Base-by-base conservation (phyloP, 1,140 invertebrate species). In the Dufourea novaeangliae region DNA sequence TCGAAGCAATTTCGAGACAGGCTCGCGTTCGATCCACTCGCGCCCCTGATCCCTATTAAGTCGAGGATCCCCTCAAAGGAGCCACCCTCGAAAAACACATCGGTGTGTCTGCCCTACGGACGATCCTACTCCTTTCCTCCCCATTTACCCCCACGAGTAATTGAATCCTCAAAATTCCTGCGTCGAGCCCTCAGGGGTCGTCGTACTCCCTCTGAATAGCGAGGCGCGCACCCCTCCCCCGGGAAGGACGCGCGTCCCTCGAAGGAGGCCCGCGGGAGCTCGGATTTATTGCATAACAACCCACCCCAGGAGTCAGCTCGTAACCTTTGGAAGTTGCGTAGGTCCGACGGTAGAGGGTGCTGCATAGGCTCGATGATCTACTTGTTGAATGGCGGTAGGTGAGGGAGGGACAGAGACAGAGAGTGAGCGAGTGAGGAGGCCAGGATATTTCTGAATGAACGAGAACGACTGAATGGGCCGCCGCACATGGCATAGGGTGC, bases 391-490 rank as follows among this genome's bases (percentile, higher is more conserved):
- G 84, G 85, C 84, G 84, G 74, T n/a, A 50, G 46, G 46, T n/a
- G 46, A 50, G 46, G n/a, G 46, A 50, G 44, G 20, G 44, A 50
- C 20, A 46, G 44, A 66, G 66, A 84, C 70, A 75, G 74, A 80
- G 75, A 57, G 78, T 50, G 70, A 64, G 67, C 59, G 50, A 64
- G 74, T 62, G 82, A 82, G 74, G 70, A 72, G 79, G 69, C n/a
- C 77, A 86, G 85, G 85, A 86, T 86, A 86, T 86, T 86, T 86
- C 83, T 86, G 85, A 86, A 86, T 86, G 85, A 86, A 86, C 84
- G 85, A n/a, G n/a, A 86, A 86, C 85, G 85, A 83, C 77, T 86
- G 85, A 86, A 86, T 86, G 85, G 83, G 83, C 80, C 71, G 84
- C 71, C 83, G 84, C 84, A 85, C 84, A 85, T 86, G 83, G 83